phyloP scores from a whole-genome alignment of 2,797 vertebrate species.

The Acrocephalus scirpaceus region DNA sequence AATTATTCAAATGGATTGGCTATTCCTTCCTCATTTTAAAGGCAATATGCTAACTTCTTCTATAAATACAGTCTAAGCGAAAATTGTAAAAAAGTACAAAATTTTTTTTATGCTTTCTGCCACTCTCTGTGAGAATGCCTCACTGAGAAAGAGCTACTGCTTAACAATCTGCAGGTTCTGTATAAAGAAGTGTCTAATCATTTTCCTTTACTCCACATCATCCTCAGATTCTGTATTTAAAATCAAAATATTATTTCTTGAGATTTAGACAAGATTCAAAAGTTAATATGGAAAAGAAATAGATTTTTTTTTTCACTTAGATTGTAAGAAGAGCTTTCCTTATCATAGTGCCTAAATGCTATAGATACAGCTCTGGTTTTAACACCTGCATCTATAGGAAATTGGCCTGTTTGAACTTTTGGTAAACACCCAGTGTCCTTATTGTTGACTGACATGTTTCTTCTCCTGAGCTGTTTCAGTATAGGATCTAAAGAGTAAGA shows the following conservation, averaged over 20 bases:
- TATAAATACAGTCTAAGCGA: neutral
- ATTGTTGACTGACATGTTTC: neutral
- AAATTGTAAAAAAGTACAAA: neutral
- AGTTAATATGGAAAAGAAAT: neutral
- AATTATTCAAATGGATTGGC: neutral
- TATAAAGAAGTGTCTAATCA: neutral
- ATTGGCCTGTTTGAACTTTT: neutral
- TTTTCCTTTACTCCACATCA: neutral
- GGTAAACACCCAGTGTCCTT: neutral
- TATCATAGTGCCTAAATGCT: neutral
- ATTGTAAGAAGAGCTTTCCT: neutral
- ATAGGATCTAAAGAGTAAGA: neutral
- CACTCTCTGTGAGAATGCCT: neutral
- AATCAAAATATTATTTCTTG: neutral
- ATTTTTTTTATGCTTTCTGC: neutral
- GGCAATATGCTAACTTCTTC: neutral
- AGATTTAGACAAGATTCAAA: neutral
- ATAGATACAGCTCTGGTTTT: neutral
- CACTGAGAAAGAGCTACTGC: neutral
- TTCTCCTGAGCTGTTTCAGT: neutral
- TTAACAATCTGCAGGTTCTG: neutral
- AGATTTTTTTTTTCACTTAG: neutral
- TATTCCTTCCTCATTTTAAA: neutral
- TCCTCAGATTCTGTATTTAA: neutral
- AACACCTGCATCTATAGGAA: neutral